Conservation (phyloP, 1,140 invertebrate genomes). For the Leptinotarsa defecta region DNA sequence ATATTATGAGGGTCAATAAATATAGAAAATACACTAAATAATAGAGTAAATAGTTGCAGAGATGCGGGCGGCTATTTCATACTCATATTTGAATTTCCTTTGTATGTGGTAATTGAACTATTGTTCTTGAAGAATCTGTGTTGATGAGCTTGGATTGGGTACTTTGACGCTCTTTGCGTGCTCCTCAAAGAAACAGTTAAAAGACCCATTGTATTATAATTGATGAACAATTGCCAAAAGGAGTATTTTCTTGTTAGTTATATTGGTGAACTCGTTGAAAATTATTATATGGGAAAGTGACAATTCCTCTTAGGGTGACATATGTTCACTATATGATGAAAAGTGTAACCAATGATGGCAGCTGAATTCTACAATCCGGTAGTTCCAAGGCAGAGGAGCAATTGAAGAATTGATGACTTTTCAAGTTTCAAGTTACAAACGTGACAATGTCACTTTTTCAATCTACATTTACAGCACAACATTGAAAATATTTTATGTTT, state of each 20-base stretch:
- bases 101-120: not conserved
- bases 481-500: too few relatives aligned
- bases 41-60: not conserved
- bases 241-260: too few relatives aligned
- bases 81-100: not conserved
- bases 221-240: not conserved
- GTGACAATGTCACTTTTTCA: too few relatives aligned
- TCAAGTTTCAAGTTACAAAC: too few relatives aligned
- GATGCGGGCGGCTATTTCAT: slow-evolving; percentile 7
- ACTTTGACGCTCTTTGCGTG: not conserved
- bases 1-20: not conserved
- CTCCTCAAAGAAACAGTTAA: not conserved
- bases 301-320: too few relatives aligned
- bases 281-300: not conserved
- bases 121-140: slow-evolving; percentile 2
- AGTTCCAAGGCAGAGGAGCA: too few relatives aligned
- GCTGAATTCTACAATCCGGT: too few relatives aligned
- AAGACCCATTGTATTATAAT: not conserved
- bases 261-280: not conserved
- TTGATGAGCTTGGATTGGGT: not conserved
- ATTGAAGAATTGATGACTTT: too few relatives aligned
- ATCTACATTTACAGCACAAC: too few relatives aligned
- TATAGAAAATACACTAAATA: not conserved
- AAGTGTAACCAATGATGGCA: too few relatives aligned
- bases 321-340: too few relatives aligned